Base-by-base conservation (phyloP, 2,113 vertebrate species). In the Chionodraco myersi region DNA sequence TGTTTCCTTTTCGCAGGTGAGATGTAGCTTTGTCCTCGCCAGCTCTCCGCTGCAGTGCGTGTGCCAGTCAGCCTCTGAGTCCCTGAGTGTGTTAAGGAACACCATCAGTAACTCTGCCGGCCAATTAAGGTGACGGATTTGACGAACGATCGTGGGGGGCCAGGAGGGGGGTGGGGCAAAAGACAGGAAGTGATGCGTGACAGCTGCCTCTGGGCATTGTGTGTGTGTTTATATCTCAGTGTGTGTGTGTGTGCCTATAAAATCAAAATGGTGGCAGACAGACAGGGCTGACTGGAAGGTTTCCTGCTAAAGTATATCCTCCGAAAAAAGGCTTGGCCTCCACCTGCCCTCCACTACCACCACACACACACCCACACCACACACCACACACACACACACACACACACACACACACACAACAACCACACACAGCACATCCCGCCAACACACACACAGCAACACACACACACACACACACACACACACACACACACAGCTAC, bases 101-200 rank as follows among this genome's bases (percentile, higher is more conserved):
- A 83, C 75, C 14, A 72, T 83, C 83, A 91, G 88, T 89, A 88
- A 90, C 83, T 90, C 78, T 79, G 87, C 62, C 73, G 86, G 68
- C 82, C 92, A 94, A 92, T 94, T 93, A 93, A 83, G 78, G 73
- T 71, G 93, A 94, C 94, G 93, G 88, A 63, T 85, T 92, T 94
- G 92, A 95, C 21, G 71, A 91, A 95, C 69, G 91, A 91, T 86
- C 49, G 1, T 3, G 48, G 72, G 64, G 77, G 4, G 51, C 36
- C 21, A 53, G 45, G 49, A 65, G 77, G 77, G 77, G 26, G 26
- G 26, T 21, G 21, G 26, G 26, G 2, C 26, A 30, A 4, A 62
- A 86, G 86, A 93, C 87, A 92, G 93, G 93, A 94, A 94, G 92
- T 93, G 90, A 89, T 89, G 90, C 66, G 79, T 92, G 91, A 93